Conservation (phyloP, 92 coral and sea anemone species). For the Nematostella vectensis region DNA sequence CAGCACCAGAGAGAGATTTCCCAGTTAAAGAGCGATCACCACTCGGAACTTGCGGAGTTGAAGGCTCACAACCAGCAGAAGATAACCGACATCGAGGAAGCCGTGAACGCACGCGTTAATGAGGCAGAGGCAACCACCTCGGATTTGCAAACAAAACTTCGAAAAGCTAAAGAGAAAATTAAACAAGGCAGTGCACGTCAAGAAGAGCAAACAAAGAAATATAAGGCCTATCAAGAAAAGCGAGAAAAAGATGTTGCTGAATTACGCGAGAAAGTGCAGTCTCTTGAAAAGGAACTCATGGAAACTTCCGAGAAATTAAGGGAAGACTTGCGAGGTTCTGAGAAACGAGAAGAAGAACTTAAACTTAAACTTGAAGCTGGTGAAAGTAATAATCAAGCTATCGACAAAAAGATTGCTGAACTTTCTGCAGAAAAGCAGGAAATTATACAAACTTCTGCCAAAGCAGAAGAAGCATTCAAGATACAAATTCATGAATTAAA, state of each 20-base stretch:
- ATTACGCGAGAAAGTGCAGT: constrained; percentile 25
- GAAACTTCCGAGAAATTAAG: constrained; percentile 45
- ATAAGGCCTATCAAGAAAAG: constrained; percentile 32
- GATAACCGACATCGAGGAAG: constrained; percentile 21
- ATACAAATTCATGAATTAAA: constrained; percentile 43
- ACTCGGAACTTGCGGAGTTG: constrained; percentile 26
- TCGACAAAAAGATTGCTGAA: constrained; percentile 72
- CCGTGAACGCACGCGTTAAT: constrained; percentile 10
- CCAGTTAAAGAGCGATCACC: constrained; percentile 31
- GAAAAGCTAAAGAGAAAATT: constrained; percentile 66
- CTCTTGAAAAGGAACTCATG: constrained; percentile 36
- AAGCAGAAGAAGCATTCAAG: constrained; percentile 40
- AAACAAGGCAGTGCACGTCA: constrained; percentile 32
- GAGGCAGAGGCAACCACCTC: constrained; percentile 35
- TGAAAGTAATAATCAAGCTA: constrained; percentile 60
- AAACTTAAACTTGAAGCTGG: constrained; percentile 60
- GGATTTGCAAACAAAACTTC: constrained; percentile 54
- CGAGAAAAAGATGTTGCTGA: constrained; percentile 27
- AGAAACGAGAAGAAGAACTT: constrained; percentile 60
- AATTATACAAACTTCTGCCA: constrained; percentile 39
- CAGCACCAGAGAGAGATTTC: constrained; percentile 58
- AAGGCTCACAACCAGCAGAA: constrained; percentile 8
- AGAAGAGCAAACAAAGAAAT: constrained; percentile 44
- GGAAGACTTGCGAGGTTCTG: constrained; percentile 51
- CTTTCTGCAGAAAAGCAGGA: constrained; percentile 75